Base-by-base conservation (phyloP, 2,113 vertebrate genomes). In the Tetraodon nigroviridis region DNA sequence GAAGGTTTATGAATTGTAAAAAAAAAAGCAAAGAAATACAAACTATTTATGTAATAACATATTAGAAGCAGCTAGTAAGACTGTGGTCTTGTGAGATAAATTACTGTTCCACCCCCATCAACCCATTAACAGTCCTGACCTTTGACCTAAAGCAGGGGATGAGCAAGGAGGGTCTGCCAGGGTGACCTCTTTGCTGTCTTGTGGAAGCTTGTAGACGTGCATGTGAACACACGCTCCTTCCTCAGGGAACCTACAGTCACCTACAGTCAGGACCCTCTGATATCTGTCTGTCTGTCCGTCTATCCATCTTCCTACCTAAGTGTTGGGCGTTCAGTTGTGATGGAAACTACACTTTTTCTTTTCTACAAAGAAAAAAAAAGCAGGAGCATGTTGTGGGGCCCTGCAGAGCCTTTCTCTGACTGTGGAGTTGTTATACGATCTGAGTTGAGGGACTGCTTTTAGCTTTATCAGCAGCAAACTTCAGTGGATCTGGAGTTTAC, bases 21-120 rank as follows among this genome's bases (percentile, higher is more conserved):
- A 22, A n/a, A 1, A 51, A 37, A 13, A 51, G 16, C 54, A 58
- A 6, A n/a, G 6, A 6, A 50, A 47, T 10, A 41, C 3, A 24
- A 11, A 51, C 50, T 16, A 15, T 13, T 15, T 18, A 20, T 16
- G 21, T 24, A 13, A 50, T 2, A 16, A 21, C 55, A 22, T 22
- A 27, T 24, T 14, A 44, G 22, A 21, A 69, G 58, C 78, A 73
- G 64, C 68, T 83, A 71, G 14, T 53, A 64, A 79, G 79, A 45
- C 46, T 73, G 67, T 79, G 54, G 71, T 53, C 21, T 1, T 55
- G 64, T 64, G 63, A 58, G 53, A 24, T 12, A 19, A 64, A 50
- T 54, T 54, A 52, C 52, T 52, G 29, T 29, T 48, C 51, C 24
- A 52, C 61, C 75, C 63, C 71, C 67, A 22, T 17, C 57, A 42